Conservation (phyloP, 2,888 invertebrate species). For the Microchrysa polita region DNA sequence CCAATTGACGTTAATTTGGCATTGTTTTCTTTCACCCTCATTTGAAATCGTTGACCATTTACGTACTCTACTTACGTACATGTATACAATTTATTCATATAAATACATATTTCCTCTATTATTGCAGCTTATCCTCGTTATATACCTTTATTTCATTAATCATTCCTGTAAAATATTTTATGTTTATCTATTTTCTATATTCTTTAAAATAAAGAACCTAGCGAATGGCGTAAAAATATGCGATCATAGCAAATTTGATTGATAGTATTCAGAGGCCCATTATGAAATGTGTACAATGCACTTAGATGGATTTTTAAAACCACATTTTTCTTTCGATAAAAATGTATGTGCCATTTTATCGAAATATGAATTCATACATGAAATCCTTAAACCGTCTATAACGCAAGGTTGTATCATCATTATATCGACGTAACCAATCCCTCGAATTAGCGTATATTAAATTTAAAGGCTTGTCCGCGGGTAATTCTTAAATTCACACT, state of each 20-base stretch:
- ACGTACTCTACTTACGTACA: background rate
- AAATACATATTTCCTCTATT: background rate
- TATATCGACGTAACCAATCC: no score
- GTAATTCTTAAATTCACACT: constrained; percentile 11
- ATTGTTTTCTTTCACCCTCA: background rate
- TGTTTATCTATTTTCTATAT: background rate
- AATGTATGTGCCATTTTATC: background rate
- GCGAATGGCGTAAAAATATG: background rate
- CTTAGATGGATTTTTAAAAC: constrained; percentile 1
- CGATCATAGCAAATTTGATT: constrained; percentile 3
- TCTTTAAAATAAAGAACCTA: background rate
- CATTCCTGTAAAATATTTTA: background rate
- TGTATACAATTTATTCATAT: background rate
- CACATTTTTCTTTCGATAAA: constrained; percentile 1
- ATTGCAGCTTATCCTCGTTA: background rate
- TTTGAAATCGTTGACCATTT: background rate
- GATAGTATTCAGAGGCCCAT: background rate
- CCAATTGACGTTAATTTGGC: background rate
- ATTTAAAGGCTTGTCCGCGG: background rate
- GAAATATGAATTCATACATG: background rate
- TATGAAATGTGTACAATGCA: constrained; percentile 2
- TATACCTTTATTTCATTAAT: background rate
- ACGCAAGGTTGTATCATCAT: background rate
- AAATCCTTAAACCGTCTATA: background rate
- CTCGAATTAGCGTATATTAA: no score